phyloP scores from a whole-genome alignment of 1,140 invertebrate species.

The Brachionus rubens region DNA sequence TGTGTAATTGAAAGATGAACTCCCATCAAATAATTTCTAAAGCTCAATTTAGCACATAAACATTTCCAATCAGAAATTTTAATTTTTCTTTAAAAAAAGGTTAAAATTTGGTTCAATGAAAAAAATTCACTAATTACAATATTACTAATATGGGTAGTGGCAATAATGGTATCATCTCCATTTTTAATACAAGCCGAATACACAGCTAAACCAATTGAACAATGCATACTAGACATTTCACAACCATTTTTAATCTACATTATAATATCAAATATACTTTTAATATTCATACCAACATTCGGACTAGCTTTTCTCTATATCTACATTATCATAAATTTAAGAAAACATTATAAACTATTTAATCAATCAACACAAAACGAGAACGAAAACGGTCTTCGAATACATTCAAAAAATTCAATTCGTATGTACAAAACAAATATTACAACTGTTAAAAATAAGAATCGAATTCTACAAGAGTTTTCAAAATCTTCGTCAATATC shows the following conservation, averaged over 20 bases:
- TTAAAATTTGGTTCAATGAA: conserved; percentile 13
- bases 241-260: neutral
- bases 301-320: conserved; percentile 37
- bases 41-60: neutral
- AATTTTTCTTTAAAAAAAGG: neutral
- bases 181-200: conserved; percentile 33
- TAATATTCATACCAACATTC: conserved; percentile 19
- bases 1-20: no score
- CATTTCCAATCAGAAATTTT: neutral
- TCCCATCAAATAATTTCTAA: neutral
- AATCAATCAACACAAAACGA: neutral
- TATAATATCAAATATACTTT: neutral
- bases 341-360: conserved; percentile 14
- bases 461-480: no score
- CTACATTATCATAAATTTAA: conserved; percentile 24
- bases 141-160: conserved; percentile 18
- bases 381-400: neutral
- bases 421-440: neutral
- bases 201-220: neutral
- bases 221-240: neutral
- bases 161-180: conserved; percentile 4
- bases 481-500: neutral
- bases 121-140: conserved; percentile 6
- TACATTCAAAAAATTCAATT: neutral
- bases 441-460: no score